These are phyloP conservation scores for Hybos culiciformis DNA, from an alignment of 2,888 invertebrate species.

Conservation along the genomic window DNA sequence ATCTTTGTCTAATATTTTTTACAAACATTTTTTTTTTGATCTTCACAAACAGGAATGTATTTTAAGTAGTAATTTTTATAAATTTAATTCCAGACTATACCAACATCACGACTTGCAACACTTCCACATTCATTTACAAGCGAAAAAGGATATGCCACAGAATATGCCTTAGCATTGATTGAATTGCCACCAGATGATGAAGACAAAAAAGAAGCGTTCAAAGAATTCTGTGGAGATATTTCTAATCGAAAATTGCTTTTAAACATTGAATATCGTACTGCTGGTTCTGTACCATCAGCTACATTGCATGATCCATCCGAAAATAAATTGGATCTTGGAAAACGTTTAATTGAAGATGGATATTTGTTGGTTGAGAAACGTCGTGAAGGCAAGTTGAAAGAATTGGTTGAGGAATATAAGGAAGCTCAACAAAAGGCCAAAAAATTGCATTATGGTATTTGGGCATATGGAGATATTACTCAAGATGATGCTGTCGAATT, in stretches of 20 bases:
- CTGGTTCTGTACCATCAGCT: conserved; percentile 27
- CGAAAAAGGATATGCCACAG: conserved; percentile 71
- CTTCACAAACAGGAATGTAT: too few species aligned
- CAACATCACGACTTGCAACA: conserved; percentile 59
- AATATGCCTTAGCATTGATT: conserved; percentile 74
- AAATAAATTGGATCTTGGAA: conserved; percentile 40
- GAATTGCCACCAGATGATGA: conserved; percentile 79
- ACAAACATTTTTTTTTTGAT: too few species aligned
- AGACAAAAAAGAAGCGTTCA: conserved; percentile 59
- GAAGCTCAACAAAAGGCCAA: conserved; percentile 78
- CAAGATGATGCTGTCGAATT: conserved; percentile 36
- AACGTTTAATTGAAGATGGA: conserved; percentile 75
- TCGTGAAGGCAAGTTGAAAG: conserved; percentile 67
- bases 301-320: conserved; percentile 31
- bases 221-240: conserved; percentile 47
- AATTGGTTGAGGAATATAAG: conserved; percentile 66
- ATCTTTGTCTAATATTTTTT: too few species aligned
- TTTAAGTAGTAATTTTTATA: too few species aligned
- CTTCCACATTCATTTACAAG: conserved; percentile 63
- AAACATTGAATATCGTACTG: conserved; percentile 63
- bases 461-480: conserved; percentile 95
- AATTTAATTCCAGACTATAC: conserved; percentile 38
- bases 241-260: conserved; percentile 64
- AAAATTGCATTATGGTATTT: conserved; percentile 74
- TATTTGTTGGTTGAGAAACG: conserved; percentile 65